Conservation (phyloP, 92 coral and sea anemone species). For the Siderastrea radians region DNA sequence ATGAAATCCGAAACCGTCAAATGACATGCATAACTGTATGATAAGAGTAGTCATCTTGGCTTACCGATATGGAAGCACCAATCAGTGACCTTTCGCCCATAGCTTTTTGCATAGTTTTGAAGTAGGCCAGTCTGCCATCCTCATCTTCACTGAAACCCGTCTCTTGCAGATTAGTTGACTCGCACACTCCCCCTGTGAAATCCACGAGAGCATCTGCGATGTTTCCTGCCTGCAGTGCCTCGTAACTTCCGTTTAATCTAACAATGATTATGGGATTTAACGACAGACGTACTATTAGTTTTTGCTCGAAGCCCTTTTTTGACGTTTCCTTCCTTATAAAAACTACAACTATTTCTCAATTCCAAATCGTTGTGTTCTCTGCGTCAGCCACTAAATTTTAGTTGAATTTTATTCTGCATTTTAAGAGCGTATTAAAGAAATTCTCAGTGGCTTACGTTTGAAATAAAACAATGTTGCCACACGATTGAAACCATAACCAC, state of each 20-base stretch:
- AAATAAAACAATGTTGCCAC: too few relatives aligned
- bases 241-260: conserved; percentile 93
- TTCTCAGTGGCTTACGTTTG: too few relatives aligned
- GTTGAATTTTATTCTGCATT: too few relatives aligned
- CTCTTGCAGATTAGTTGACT: conserved; percentile 78
- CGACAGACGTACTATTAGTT: not conserved
- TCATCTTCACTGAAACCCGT: conserved; percentile 85
- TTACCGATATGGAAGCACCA: conserved; percentile 97
- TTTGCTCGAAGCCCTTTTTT: too few relatives aligned
- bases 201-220: conserved; percentile 98
- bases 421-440: too few relatives aligned
- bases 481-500: too few relatives aligned
- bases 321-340: too few relatives aligned
- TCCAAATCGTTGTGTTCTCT: too few relatives aligned
- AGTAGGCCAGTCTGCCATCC: conserved; percentile 85
- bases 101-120: conserved; percentile 87
- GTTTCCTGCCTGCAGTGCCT: conserved; percentile 94
- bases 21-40: too few relatives aligned
- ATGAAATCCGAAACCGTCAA: too few relatives aligned
- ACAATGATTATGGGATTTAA: not conserved
- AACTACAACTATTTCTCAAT: too few relatives aligned
- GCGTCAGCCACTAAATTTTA: too few relatives aligned
- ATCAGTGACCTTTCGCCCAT: conserved; percentile 82
- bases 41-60: not conserved
- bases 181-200: conserved; percentile 98